Evolutionary conservation across 92 coral and sea anemone species (phyloP).

Genomic region (Epizoanthus illoricatus): DNA sequence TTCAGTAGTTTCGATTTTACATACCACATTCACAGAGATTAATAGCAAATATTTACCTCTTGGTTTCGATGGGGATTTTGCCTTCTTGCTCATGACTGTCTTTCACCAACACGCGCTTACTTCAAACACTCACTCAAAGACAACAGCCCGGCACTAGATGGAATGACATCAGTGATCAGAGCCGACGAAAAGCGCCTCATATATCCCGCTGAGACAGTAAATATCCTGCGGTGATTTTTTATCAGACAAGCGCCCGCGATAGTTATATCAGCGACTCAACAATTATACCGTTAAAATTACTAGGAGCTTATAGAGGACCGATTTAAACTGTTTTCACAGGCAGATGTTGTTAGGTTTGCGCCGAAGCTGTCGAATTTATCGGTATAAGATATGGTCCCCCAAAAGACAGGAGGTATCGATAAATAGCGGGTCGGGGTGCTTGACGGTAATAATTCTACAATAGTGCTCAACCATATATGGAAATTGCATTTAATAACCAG

Average conservation of each 20-base stretch:
- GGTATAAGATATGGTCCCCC: neutral
- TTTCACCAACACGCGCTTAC: neutral
- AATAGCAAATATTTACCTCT: neutral
- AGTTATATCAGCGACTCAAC: neutral
- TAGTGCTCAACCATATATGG: neutral
- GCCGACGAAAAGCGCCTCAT: neutral
- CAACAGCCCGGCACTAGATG: slow-evolving; percentile 8
- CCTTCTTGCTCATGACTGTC: neutral
- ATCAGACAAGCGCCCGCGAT: slow-evolving; percentile 11
- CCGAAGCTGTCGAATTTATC: neutral
- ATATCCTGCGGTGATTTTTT: neutral
- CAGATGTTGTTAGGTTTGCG: neutral
- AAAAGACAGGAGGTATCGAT: neutral
- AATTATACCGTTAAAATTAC: neutral
- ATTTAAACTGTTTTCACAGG: neutral
- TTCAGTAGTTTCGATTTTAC: neutral
- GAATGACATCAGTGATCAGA: neutral
- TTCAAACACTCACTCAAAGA: neutral
- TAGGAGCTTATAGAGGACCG: neutral
- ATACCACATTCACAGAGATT: neutral
- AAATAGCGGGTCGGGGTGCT: neutral
- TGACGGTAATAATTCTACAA: neutral
- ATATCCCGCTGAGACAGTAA: slow-evolving; percentile 11
- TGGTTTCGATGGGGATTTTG: neutral
- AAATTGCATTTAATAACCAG: neutral